Conservation (phyloP, 2,113 vertebrate species). For the Panthera leo region DNA sequence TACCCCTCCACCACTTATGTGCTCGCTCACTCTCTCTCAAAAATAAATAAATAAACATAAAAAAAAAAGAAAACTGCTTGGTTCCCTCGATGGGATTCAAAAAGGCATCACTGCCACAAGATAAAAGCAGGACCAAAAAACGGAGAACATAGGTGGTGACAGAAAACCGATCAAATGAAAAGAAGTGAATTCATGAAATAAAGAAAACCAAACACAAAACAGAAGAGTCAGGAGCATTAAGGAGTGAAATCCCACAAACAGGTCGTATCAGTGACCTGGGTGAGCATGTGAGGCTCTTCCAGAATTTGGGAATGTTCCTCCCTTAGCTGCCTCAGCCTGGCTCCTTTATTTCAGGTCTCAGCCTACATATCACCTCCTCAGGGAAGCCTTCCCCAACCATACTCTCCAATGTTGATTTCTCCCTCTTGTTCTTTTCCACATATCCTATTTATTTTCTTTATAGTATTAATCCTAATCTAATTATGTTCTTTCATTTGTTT, state of each 20-base stretch:
- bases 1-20: too few relatives aligned
- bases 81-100: not conserved
- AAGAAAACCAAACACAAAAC: not conserved
- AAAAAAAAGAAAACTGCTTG: not conserved
- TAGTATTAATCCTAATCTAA: not conserved
- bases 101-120: not conserved
- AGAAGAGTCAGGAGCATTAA: not conserved
- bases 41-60: too few relatives aligned
- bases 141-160: not conserved
- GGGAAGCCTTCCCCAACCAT: not conserved
- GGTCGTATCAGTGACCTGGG: not conserved
- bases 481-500: not conserved
- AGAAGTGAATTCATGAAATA: not conserved
- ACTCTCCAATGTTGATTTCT: not conserved
- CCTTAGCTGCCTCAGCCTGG: not conserved
- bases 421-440: not conserved
- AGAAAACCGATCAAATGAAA: not conserved
- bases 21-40: too few relatives aligned
- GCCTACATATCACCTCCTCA: not conserved
- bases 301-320: not conserved
- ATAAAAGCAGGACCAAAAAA: not conserved
- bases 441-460: not conserved
- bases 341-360: not conserved
- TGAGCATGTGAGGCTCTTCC: not conserved
- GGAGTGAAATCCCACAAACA: not conserved